Evolutionary conservation across 2,888 invertebrate genomes (phyloP).

Genomic region (Stenurella melanura): DNA sequence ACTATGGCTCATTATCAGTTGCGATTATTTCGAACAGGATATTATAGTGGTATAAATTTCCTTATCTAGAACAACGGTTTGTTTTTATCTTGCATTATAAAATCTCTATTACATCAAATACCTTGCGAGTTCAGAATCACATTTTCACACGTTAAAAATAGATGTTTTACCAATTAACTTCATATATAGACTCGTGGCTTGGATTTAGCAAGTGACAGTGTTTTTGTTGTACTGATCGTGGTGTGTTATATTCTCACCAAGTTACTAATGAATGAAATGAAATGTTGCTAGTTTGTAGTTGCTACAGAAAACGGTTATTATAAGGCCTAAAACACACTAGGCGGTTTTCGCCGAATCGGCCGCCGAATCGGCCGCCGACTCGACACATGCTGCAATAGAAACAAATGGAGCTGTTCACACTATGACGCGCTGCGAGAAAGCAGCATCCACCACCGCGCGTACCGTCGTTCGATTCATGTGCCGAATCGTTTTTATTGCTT

Average conservation of each 20-base stretch:
- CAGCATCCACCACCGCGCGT: no score
- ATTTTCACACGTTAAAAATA: neutral
- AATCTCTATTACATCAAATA: constrained; percentile 32
- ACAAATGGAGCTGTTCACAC: no score
- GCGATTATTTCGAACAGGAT: constrained; percentile 55
- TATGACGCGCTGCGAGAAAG: no score
- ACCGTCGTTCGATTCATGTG: no score
- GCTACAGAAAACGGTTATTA: neutral
- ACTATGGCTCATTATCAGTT: constrained; percentile 54
- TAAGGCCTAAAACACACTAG: no score
- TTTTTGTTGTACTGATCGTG: neutral
- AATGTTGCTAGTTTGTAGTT: constrained; percentile 6
- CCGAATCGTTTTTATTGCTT: no score
- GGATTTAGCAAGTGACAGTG: neutral
- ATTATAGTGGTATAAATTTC: constrained; percentile 49
- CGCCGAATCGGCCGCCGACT: no score
- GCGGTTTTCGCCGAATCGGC: no score
- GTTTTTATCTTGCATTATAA: constrained; percentile 42
- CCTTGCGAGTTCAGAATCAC: constrained; percentile 28
- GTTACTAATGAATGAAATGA: neutral
- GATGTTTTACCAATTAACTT: neutral
- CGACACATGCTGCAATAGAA: no score
- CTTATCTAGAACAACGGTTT: constrained; percentile 54
- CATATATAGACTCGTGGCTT: neutral
- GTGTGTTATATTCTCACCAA: no score